Evolutionary conservation across 2,113 vertebrate species (phyloP).

Genomic region (Nycticryphes semicollaris): DNA sequence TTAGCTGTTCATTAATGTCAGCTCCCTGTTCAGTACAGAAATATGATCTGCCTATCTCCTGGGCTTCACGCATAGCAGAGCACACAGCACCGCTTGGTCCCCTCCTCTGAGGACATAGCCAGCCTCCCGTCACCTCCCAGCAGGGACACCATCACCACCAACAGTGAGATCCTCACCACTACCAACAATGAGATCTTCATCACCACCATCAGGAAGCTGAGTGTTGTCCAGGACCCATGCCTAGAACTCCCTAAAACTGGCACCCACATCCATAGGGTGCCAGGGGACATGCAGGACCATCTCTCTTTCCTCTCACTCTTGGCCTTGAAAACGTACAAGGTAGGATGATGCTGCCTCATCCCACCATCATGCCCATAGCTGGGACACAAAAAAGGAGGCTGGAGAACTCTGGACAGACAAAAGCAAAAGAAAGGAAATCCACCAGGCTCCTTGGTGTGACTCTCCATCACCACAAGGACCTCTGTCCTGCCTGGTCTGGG

Average conservation of each 20-base stretch:
- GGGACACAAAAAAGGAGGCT: neutral
- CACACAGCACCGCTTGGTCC: neutral
- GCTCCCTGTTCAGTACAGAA: slow-evolving; percentile 71
- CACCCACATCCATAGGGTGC: too few species aligned
- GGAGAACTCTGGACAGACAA: neutral
- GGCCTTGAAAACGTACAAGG: neutral
- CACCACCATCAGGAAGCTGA: neutral
- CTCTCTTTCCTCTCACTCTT: neutral
- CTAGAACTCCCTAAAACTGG: neutral
- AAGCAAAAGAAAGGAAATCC: neutral
- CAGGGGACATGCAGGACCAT: neutral
- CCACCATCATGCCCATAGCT: neutral
- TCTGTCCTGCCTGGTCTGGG: neutral
- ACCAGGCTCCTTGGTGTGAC: neutral
- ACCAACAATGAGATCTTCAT: neutral
- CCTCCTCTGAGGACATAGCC: neutral
- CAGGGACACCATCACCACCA: neutral
- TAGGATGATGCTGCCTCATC: neutral
- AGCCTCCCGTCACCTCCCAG: neutral
- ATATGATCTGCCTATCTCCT: slow-evolving; percentile 57
- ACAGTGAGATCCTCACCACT: neutral
- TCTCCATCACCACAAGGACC: neutral
- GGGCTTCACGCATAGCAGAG: slow-evolving; percentile 8
- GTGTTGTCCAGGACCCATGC: neutral
- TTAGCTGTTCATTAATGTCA: slow-evolving; percentile 82